phyloP scores from a whole-genome alignment of 2,888 invertebrate species.

The Auanema sp. region DNA sequence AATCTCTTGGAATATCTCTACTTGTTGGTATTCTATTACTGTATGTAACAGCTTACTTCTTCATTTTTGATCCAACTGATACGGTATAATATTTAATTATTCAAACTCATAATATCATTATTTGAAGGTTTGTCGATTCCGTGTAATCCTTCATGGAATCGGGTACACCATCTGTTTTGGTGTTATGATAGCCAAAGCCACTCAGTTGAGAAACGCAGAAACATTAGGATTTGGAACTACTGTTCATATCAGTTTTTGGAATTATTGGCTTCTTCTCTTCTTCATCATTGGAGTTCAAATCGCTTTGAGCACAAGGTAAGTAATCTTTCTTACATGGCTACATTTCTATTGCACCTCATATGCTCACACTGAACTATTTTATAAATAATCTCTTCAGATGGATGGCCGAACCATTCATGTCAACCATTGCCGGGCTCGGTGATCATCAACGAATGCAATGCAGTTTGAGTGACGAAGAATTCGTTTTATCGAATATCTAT shows the following conservation, averaged over 20 bases:
- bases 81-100: constrained; percentile 23
- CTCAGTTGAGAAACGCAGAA: constrained; percentile 60
- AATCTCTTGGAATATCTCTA: constrained; percentile 61
- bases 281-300: constrained; percentile 62
- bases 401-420: constrained; percentile 51
- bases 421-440: constrained; percentile 40
- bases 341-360: too few species aligned
- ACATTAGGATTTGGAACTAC: constrained; percentile 50
- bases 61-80: constrained; percentile 56
- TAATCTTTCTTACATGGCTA: not conserved
- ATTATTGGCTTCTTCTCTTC: constrained; percentile 62
- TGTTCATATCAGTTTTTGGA: constrained; percentile 61
- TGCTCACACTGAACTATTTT: too few species aligned
- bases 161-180: constrained; percentile 62
- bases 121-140: constrained; percentile 38
- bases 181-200: constrained; percentile 62
- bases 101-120: not conserved
- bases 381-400: constrained; percentile 28
- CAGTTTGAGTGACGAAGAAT: constrained; percentile 38
- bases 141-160: constrained; percentile 51
- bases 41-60: constrained; percentile 57
- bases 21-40: constrained; percentile 58
- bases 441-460: constrained; percentile 47
- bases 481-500: constrained; percentile 53
- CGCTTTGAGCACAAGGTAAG: constrained; percentile 47